phyloP scores from a whole-genome alignment of 1,140 invertebrate genomes.

The Centruroides vittatus region DNA sequence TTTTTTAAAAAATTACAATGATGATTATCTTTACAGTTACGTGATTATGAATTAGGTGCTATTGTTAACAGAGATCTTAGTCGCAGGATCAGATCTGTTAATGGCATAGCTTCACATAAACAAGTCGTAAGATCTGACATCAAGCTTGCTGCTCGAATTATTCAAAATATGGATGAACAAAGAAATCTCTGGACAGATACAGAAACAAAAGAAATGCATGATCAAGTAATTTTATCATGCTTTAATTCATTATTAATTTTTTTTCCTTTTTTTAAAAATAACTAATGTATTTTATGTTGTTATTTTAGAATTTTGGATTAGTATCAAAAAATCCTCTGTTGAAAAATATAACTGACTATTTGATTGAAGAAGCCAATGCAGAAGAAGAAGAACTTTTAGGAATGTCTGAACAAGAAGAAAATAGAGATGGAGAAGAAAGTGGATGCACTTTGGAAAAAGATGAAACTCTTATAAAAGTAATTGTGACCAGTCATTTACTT shows the following conservation, averaged over 20 bases:
- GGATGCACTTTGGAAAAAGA: constrained; percentile 50
- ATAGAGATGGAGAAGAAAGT: constrained; percentile 32
- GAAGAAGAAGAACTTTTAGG: constrained; percentile 95
- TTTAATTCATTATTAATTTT: too few species aligned
- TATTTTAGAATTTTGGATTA: constrained; percentile 38
- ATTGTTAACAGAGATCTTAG: constrained; percentile 89
- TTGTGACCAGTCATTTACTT: not conserved
- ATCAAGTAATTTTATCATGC: not conserved
- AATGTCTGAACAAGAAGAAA: constrained; percentile 40
- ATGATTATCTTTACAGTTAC: constrained; percentile 38
- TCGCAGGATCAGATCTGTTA: constrained; percentile 78
- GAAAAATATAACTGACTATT: constrained; percentile 93
- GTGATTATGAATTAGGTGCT: constrained; percentile 83
- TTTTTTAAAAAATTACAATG: too few species aligned
- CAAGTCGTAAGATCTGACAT: constrained; percentile 83
- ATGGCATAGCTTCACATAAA: constrained; percentile 82
- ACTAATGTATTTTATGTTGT: not conserved
- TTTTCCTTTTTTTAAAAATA: too few species aligned
- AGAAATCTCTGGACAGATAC: constrained; percentile 59
- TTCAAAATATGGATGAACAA: constrained; percentile 79
- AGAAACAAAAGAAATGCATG: constrained; percentile 15
- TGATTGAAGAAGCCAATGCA: constrained; percentile 95
- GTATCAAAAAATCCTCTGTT: constrained; percentile 86
- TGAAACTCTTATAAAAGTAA: constrained; percentile 53
- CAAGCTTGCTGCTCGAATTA: constrained; percentile 84